Base-by-base conservation (phyloP, 2,113 vertebrate species). In the Benitochromis conjunctus region DNA sequence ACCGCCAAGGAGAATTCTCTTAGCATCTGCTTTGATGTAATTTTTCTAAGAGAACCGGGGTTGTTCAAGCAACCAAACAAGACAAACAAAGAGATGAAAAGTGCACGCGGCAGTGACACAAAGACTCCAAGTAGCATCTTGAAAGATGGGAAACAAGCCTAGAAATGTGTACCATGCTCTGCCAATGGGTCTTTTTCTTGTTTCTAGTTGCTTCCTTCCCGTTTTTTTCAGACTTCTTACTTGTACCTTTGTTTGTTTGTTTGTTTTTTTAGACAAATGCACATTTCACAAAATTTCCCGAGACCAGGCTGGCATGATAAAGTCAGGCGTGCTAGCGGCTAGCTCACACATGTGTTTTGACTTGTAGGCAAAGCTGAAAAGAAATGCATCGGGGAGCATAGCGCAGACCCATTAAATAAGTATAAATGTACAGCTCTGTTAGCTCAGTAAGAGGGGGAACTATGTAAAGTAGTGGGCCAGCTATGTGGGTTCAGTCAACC, bases 401-500 rank as follows among this genome's bases (percentile, higher is more conserved):
- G 89, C 64, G 84, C 83, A 94, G 93, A 87, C 18, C 56, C 86
- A 88, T 82, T 85, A 64, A 86, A 82, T 86, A 41, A 92, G 81
- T 76, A 14, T 83, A 79, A 83, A 58, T 91, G 86, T 87, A 58
- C 76, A 87, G 83, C 80, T 90, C 62, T 93, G 62, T 83, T 86
- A 91, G 87, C 83, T 86, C 88, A 82, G 64, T 84, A 89, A 86
- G 86, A 56, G 89, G 87, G 85, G 84, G 60, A 55, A 81, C 36
- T 87, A 78, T 92, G 60, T 91, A 85, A 88, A 84, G 86, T 90
- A 95, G 95, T 86, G 60, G 90, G 95, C 92, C 93, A 94, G 93
- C 83, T 97, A 96, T 96, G 94, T 86, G 96, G 96, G 97, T 97
- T 96, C 96, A 88, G 94, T 97, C 96, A 96, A 97, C 96, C 96